These are phyloP conservation scores for Echiichthys vipera DNA, from an alignment of 2,797 vertebrate species.

Conservation along the genomic window DNA sequence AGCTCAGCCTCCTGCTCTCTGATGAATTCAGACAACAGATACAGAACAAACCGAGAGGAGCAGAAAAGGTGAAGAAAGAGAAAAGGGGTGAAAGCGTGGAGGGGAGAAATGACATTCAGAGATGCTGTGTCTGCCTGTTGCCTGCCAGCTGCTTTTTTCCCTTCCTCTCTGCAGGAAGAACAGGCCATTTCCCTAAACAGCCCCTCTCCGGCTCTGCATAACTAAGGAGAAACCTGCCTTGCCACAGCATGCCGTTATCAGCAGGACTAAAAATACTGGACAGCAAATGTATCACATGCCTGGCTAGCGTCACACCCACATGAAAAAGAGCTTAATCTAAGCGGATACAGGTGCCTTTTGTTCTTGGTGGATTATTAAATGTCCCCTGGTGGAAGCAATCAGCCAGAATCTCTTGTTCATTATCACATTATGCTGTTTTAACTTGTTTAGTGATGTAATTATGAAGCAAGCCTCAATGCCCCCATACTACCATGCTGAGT, in stretches of 20 bases:
- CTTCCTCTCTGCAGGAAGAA: conserved; percentile 59
- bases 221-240: conserved; percentile 65
- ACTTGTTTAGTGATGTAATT: conserved; percentile 59
- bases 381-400: conserved; percentile 67
- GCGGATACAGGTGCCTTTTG: conserved; percentile 54
- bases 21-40: conserved; percentile 65
- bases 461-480: conserved; percentile 42
- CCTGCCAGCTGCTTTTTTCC: conserved; percentile 73
- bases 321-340: conserved; percentile 36
- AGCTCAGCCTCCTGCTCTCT: conserved; percentile 41
- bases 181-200: conserved; percentile 60
- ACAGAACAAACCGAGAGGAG: conserved; percentile 53
- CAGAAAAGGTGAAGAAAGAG: conserved; percentile 30
- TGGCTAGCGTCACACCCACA: conserved; percentile 41
- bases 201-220: conserved; percentile 56
- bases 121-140: conserved; percentile 65
- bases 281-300: conserved; percentile 58
- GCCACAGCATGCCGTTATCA: conserved; percentile 62
- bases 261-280: conserved; percentile 75
- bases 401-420: conserved; percentile 50
- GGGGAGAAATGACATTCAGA: conserved; percentile 51
- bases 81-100: background rate
- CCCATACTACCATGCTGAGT: conserved; percentile 35
- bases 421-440: conserved; percentile 46
- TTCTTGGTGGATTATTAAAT: conserved; percentile 59